Evolutionary conservation across 2,888 invertebrate species (phyloP).

Genomic region (Hymenopus coronatus): DNA sequence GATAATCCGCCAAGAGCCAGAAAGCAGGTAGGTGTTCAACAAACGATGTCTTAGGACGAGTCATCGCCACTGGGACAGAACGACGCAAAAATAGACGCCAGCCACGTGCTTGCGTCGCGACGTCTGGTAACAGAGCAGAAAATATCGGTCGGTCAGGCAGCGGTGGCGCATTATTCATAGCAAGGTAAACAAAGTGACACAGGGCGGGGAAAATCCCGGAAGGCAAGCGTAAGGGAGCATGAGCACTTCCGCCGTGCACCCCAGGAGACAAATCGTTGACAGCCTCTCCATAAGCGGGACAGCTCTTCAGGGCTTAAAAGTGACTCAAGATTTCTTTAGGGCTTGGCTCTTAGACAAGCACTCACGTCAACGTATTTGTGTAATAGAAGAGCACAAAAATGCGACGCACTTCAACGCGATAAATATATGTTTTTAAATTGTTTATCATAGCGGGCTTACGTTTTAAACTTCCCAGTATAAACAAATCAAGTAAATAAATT

Average conservation of each 20-base stretch:
- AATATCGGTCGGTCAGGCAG: not conserved
- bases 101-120: not conserved
- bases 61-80: not conserved
- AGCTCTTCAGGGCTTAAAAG: not conserved
- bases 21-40: not conserved
- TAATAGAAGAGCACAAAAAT: too few species aligned
- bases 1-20: not conserved
- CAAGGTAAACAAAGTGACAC: not conserved
- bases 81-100: not conserved
- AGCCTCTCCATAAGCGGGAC: not conserved
- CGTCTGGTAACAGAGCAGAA: not conserved
- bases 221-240: not conserved
- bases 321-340: not conserved
- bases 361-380: too few species aligned
- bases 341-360: too few species aligned
- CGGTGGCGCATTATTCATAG: not conserved
- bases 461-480: too few species aligned
- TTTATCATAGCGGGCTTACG: too few species aligned
- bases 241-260: not conserved
- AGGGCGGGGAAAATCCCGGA: not conserved
- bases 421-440: too few species aligned
- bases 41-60: not conserved
- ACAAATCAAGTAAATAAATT: too few species aligned
- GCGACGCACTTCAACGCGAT: too few species aligned
- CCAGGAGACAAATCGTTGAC: not conserved